Evolutionary conservation across 1,140 invertebrate genomes (phyloP).

Genomic region (Heliconius eleuchia): DNA sequence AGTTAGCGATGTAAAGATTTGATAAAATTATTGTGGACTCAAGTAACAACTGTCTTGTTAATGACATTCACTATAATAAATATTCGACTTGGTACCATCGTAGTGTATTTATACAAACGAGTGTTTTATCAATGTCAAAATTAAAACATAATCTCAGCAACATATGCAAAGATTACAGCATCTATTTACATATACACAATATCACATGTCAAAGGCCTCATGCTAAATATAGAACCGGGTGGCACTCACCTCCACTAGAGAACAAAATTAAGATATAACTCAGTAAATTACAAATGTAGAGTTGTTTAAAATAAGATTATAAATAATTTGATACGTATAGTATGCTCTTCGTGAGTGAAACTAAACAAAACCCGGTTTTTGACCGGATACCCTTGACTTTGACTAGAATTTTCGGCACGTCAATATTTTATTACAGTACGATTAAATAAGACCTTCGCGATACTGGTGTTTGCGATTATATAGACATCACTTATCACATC

Average conservation of each 20-base stretch:
- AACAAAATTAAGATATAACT: conserved; percentile 3
- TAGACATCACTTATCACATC: conserved; percentile 8
- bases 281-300: background rate
- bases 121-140: background rate
- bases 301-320: background rate
- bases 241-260: conserved; percentile 17
- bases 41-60: background rate
- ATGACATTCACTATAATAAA: background rate
- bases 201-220: conserved; percentile 25
- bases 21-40: conserved; percentile 7
- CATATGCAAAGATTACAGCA: conserved; percentile 19
- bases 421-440: conserved; percentile 4
- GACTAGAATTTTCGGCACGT: conserved; percentile 1
- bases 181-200: conserved; percentile 23
- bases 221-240: conserved; percentile 17
- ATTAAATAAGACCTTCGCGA: background rate
- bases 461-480: background rate
- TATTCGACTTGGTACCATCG: background rate
- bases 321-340: background rate
- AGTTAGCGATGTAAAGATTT: conserved; percentile 17
- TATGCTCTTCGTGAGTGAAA: background rate
- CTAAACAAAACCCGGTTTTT: background rate
- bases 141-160: conserved; percentile 2
- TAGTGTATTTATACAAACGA: background rate
- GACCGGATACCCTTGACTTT: background rate